phyloP scores from a whole-genome alignment of 2,113 vertebrate species.

The Caloenas nicobarica region DNA sequence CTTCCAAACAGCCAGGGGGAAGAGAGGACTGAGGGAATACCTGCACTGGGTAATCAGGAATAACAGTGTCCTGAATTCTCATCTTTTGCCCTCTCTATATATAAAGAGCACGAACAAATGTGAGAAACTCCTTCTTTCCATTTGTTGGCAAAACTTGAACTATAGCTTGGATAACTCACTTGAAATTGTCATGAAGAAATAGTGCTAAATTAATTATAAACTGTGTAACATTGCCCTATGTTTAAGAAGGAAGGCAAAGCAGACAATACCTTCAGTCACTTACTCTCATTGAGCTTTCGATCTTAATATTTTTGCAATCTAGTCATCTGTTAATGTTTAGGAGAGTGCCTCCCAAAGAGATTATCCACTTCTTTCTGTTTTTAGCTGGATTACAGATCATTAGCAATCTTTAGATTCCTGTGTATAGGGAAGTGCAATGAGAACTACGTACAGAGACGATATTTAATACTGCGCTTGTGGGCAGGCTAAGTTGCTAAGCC shows the following conservation, averaged over 20 bases:
- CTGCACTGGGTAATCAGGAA: not conserved
- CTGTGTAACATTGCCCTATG: not conserved
- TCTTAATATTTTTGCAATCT: not conserved
- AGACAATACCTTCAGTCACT: not conserved
- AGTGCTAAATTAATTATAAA: not conserved
- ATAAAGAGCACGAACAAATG: not conserved
- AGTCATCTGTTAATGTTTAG: not conserved
- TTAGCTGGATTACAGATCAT: slow-evolving; percentile 51
- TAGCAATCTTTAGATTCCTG: slow-evolving; percentile 21
- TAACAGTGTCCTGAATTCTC: not conserved
- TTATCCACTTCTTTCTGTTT: slow-evolving; percentile 38
- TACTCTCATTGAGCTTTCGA: not conserved
- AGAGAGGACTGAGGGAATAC: not conserved
- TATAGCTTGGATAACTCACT: not conserved
- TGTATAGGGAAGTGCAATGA: not conserved
- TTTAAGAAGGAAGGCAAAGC: not conserved
- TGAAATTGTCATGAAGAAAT: not conserved
- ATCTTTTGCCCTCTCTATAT: fast-evolving
- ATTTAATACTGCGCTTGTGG: not conserved
- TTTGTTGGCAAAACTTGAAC: not conserved
- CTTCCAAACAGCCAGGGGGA: not conserved
- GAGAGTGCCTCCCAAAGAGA: not conserved
- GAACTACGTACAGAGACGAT: not conserved
- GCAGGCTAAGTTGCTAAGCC: slow-evolving; percentile 35
- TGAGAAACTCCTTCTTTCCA: not conserved